These are phyloP conservation scores for Sphaerophoria rueppellii DNA, from an alignment of 2,888 invertebrate species.

Conservation along the genomic window DNA sequence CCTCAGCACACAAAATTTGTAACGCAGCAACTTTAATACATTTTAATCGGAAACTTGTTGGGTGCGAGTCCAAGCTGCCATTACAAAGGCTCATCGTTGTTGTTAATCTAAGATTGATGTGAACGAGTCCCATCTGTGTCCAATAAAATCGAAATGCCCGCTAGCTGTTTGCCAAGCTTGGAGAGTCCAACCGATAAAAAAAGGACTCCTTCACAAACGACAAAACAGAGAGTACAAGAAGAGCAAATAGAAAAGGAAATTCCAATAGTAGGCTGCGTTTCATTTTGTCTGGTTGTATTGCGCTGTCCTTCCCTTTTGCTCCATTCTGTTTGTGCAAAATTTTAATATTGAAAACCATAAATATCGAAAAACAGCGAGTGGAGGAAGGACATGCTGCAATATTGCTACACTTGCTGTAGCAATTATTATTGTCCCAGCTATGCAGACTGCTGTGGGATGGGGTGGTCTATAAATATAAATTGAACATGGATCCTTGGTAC, in stretches of 20 bases:
- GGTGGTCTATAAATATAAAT: slow-evolving; percentile 60
- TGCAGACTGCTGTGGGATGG: slow-evolving; percentile 56
- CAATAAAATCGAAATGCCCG: slow-evolving; percentile 70
- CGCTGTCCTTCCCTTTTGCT: slow-evolving; percentile 31
- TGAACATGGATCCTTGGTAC: slow-evolving; percentile 39
- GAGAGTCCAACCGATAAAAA: slow-evolving; percentile 52
- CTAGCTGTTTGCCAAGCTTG: slow-evolving; percentile 62
- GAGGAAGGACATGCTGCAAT: slow-evolving; percentile 47
- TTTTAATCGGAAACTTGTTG: slow-evolving; percentile 68
- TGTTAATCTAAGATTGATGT: slow-evolving; percentile 74
- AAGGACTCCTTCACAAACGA: slow-evolving; percentile 40
- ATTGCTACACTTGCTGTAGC: slow-evolving; percentile 7
- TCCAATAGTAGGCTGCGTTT: slow-evolving; percentile 41
- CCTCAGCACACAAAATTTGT: neutral
- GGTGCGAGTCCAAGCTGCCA: slow-evolving; percentile 38
- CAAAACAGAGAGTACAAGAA: slow-evolving; percentile 2
- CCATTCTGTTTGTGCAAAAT: slow-evolving; percentile 59
- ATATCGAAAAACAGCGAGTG: slow-evolving; percentile 51
- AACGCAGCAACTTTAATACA: slow-evolving; percentile 65
- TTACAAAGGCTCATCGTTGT: slow-evolving; percentile 20
- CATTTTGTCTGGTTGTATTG: neutral
- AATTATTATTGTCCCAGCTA: slow-evolving; percentile 34
- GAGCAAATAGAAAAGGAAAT: slow-evolving; percentile 50
- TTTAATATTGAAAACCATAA: slow-evolving; percentile 73
- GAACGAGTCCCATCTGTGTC: slow-evolving; percentile 72